These are phyloP conservation scores for Natrix natrix DNA, from an alignment of 2,797 vertebrate species.

Conservation along the genomic window DNA sequence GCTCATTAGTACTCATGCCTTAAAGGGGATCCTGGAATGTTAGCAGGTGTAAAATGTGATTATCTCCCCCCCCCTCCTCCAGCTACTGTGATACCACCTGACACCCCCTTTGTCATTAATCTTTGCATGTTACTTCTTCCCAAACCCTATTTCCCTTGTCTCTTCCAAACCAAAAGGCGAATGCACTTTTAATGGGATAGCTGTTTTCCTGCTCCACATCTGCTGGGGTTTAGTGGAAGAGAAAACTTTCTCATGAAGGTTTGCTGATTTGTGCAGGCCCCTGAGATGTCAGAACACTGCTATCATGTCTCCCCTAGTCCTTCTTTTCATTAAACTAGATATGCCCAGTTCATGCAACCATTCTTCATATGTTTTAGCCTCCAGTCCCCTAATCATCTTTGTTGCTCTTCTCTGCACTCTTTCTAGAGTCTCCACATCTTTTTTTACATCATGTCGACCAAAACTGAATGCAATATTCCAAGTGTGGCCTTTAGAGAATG, in stretches of 20 bases:
- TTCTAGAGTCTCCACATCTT: no score
- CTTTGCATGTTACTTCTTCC: slow-evolving; percentile 1
- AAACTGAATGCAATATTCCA: no score
- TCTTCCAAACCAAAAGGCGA: not conserved
- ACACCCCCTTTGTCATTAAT: not conserved
- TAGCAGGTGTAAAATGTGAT: slow-evolving; percentile 54
- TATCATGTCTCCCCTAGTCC: no score
- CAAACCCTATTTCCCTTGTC: not conserved
- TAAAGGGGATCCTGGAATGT: slow-evolving; percentile 58
- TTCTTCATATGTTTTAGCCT: no score
- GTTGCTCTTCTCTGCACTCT: no score
- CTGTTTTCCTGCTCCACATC: not conserved
- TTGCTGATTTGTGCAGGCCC: not conserved
- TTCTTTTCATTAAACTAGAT: no score
- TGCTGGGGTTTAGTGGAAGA: not conserved
- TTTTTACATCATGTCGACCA: no score
- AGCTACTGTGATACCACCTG: not conserved
- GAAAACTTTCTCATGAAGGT: not conserved
- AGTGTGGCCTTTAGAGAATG: not conserved
- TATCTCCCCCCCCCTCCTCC: not conserved
- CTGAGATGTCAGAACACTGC: no score
- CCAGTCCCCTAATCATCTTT: no score
- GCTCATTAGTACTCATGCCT: slow-evolving; percentile 63
- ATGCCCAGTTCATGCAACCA: no score
- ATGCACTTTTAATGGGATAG: not conserved